phyloP scores from a whole-genome alignment of 1,140 invertebrate genomes.

The Calephelis nemesis region DNA sequence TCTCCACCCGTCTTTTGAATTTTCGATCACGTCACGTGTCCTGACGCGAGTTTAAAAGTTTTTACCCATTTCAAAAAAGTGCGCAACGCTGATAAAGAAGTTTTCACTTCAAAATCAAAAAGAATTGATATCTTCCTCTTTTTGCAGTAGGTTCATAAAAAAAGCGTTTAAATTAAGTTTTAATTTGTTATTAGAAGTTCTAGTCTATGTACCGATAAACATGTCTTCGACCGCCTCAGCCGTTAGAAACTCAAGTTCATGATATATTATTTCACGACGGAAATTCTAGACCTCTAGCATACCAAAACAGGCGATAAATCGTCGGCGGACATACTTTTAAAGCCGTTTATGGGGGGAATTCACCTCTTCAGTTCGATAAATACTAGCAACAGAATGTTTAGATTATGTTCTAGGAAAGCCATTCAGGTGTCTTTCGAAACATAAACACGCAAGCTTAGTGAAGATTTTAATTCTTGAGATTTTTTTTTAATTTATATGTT shows the following conservation, averaged over 20 bases:
- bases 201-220: neutral
- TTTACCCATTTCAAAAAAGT: no score
- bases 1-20: no score
- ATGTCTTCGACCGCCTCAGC: neutral
- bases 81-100: no score
- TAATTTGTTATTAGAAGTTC: no score
- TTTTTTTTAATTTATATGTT: neutral
- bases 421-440: conserved; percentile 34
- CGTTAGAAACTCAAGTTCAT: conserved; percentile 25
- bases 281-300: conserved; percentile 35
- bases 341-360: conserved; percentile 34
- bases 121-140: no score
- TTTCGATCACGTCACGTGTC: no score
- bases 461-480: neutral
- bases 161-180: no score
- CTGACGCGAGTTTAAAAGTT: no score
- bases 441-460: conserved; percentile 32
- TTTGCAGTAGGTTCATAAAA: no score
- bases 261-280: conserved; percentile 32
- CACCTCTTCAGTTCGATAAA: conserved; percentile 27
- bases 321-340: conserved; percentile 34
- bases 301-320: conserved; percentile 37
- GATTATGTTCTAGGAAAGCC: conserved; percentile 35
- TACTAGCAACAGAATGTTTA: conserved; percentile 32
- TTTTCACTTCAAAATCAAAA: no score